phyloP scores from a whole-genome alignment of 2,113 vertebrate genomes.

The Scomber colias region DNA sequence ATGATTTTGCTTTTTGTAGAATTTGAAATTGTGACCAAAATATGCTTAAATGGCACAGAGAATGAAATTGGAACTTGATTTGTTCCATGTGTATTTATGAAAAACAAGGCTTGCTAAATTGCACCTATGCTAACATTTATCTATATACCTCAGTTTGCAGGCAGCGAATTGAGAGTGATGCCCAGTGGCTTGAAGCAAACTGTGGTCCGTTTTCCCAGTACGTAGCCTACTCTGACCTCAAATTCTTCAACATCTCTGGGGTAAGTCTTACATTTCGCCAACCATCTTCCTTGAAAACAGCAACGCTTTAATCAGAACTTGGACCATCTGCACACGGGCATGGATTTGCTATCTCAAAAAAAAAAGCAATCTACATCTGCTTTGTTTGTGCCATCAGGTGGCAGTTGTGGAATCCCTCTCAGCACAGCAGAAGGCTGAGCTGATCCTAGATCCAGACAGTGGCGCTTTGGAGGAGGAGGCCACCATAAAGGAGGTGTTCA shows the following conservation, averaged over 20 bases:
- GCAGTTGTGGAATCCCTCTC: slow-evolving; percentile 38
- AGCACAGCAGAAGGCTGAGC: slow-evolving; percentile 50
- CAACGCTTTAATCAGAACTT: too few species aligned
- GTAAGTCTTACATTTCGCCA: slow-evolving; percentile 11
- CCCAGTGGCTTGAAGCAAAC: slow-evolving; percentile 35
- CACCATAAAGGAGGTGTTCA: slow-evolving; percentile 44
- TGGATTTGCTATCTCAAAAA: not conserved
- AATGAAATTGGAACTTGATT: not conserved
- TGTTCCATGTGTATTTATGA: not conserved
- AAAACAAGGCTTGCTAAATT: too few species aligned
- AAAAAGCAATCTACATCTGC: not conserved
- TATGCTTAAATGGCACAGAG: not conserved
- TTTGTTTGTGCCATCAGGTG: slow-evolving; percentile 23
- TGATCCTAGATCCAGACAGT: slow-evolving; percentile 46
- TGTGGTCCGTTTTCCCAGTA: slow-evolving; percentile 38
- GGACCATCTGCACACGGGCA: too few species aligned
- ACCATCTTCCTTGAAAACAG: not conserved
- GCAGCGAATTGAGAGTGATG: not conserved
- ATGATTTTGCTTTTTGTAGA: not conserved
- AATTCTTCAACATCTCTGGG: slow-evolving; percentile 22
- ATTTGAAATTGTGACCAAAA: not conserved
- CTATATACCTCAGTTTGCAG: slow-evolving; percentile 20
- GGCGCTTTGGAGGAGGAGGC: slow-evolving; percentile 31
- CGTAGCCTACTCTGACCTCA: slow-evolving; percentile 28
- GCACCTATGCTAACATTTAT: not conserved